These are phyloP conservation scores for Cosmopolites sordidus DNA, from an alignment of 2,888 invertebrate species.

Conservation along the genomic window DNA sequence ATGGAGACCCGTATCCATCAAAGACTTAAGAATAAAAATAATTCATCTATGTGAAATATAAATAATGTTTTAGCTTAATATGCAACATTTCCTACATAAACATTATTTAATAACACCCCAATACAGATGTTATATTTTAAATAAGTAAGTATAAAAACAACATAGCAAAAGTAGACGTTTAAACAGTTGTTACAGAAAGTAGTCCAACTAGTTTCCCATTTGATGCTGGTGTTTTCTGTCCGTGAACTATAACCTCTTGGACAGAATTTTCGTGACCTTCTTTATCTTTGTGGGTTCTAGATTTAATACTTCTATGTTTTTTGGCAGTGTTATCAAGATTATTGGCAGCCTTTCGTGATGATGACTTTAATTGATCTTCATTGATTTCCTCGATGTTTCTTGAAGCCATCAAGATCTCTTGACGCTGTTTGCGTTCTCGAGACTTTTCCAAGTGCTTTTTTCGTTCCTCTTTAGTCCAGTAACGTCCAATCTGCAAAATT, in stretches of 20 bases:
- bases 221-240: slow-evolving; percentile 41
- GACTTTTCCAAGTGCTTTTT: slow-evolving; percentile 69
- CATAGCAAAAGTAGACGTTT: slow-evolving; percentile 29
- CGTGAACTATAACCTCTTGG: slow-evolving; percentile 56
- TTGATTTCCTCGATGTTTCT: slow-evolving; percentile 37
- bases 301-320: slow-evolving; percentile 46
- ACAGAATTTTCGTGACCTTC: slow-evolving; percentile 51
- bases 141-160: slow-evolving; percentile 1
- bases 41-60: slow-evolving; percentile 13
- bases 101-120: background rate
- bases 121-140: slow-evolving; percentile 3
- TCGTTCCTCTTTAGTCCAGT: slow-evolving; percentile 72
- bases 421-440: slow-evolving; percentile 57
- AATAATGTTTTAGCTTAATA: slow-evolving; percentile 14
- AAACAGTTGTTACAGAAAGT: slow-evolving; percentile 55
- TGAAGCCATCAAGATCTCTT: slow-evolving; percentile 39
- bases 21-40: slow-evolving; percentile 13
- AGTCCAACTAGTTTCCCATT: slow-evolving; percentile 56
- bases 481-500: slow-evolving; percentile 54
- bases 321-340: slow-evolving; percentile 50
- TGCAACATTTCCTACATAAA: slow-evolving; percentile 6
- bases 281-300: slow-evolving; percentile 39
- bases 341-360: slow-evolving; percentile 45
- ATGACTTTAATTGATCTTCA: slow-evolving; percentile 35
- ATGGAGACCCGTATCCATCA: background rate